Evolutionary conservation across 64 coral and sea anemone genomes (phyloP), one percentile per base, ranked within the genome.

Genomic region (Catalaphyllia jardinei): DNA sequence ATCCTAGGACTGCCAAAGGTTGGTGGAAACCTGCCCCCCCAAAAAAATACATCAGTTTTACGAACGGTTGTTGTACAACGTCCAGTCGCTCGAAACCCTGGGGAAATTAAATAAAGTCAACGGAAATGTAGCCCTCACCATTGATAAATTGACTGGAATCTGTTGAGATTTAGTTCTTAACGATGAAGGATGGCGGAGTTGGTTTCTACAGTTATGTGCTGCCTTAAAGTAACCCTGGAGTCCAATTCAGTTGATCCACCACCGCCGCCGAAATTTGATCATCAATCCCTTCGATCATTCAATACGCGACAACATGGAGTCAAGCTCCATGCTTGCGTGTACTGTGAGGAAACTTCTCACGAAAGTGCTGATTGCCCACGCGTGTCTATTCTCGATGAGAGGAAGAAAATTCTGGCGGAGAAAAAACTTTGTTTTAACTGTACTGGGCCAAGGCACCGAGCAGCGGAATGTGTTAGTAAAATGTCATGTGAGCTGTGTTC

Each of bases 1-100:
- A 88, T 93, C 42, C 62, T 93, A 9, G 85, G 88, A 22, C 55
- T 93, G 52, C 91, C 84, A 2, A 63, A 81, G 63, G 59, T 71
- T 50, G 11, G 46, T 4, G 80, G 28, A 82, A 79, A 78, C 77
- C 67, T 82, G 28, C 59, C 28, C 24, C 78, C 59, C 28, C 24
- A 69, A 29, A 82, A 59, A 72, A 59, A 73, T 90, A 69, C 78
- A 90, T 69, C 52, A 88, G 9, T 88, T 73, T 69, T 87, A 93
- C 52, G 76, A 86, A 28, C 51, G 87, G 35, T 62, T 90, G 62
- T n/a, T 65, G 50, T 81, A 90, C 30, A 57, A 80, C 59, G 78
- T 90, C 50, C 88, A 90, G 49, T 74, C 77, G 31, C 59, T 90
- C 33, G 63, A 90, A 72, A 90, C 77, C 22, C 29, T 90, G 39